Evolutionary conservation across 2,888 invertebrate species (phyloP).

Genomic region (Microplitis deprimator): DNA sequence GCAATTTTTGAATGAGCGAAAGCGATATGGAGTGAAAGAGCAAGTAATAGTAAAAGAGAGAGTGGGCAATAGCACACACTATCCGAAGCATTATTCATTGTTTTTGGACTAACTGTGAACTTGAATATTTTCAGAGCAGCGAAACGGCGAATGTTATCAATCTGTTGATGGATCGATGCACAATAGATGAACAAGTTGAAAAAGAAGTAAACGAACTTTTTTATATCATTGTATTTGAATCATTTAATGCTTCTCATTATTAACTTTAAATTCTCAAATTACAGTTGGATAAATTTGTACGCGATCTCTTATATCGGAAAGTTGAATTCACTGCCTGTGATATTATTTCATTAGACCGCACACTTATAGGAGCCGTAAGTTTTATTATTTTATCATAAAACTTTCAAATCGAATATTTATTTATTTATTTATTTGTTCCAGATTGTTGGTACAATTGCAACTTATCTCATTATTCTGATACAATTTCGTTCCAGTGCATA

Average conservation of each 20-base stretch:
- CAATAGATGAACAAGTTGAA: background rate
- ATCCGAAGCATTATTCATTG: no score
- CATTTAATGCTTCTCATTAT: background rate
- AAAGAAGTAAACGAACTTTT: background rate
- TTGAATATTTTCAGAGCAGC: background rate
- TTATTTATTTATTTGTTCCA: background rate
- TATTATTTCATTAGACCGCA: background rate
- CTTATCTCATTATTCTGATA: background rate
- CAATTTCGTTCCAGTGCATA: background rate
- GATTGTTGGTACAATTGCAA: background rate
- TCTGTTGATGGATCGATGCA: background rate
- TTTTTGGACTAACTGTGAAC: background rate
- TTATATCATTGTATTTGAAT: background rate
- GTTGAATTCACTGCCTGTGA: background rate
- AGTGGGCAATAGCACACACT: no score
- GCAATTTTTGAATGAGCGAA: no score
- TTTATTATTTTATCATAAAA: background rate
- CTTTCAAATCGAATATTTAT: background rate
- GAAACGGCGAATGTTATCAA: background rate
- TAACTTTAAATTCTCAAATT: background rate
- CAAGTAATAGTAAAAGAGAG: no score
- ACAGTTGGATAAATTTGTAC: background rate
- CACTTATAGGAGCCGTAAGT: background rate
- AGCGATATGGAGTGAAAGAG: no score
- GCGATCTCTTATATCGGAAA: background rate